phyloP scores from a whole-genome alignment of 2,113 vertebrate genomes.

The Cavia porcellus region DNA sequence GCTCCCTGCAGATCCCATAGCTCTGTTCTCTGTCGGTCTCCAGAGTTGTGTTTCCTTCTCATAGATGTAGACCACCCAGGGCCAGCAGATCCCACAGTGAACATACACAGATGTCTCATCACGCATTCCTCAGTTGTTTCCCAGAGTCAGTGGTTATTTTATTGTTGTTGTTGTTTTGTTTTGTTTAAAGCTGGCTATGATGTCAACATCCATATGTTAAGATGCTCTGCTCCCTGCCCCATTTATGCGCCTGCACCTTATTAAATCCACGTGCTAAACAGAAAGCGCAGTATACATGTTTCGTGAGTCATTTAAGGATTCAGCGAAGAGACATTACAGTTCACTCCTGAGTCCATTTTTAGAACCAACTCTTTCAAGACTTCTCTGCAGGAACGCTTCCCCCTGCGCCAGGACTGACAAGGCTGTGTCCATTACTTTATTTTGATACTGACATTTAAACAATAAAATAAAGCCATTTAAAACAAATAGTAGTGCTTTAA shows the following conservation, averaged over 20 bases:
- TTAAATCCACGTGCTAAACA: slow-evolving; percentile 84
- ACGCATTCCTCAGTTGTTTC: slow-evolving; percentile 51
- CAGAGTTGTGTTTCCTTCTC: slow-evolving; percentile 63
- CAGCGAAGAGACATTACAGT: slow-evolving; percentile 84
- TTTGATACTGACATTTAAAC: slow-evolving; percentile 92
- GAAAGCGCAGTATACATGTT: slow-evolving; percentile 84
- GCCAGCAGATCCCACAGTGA: neutral
- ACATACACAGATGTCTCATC: neutral
- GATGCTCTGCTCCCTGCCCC: slow-evolving; percentile 65
- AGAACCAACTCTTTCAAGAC: slow-evolving; percentile 86
- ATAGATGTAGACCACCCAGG: slow-evolving; percentile 3
- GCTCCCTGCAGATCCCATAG: slow-evolving; percentile 74
- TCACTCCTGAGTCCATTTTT: slow-evolving; percentile 88
- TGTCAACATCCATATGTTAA: slow-evolving; percentile 78
- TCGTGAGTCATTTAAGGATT: slow-evolving; percentile 87
- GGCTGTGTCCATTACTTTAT: slow-evolving; percentile 88
- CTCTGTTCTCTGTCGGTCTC: slow-evolving; percentile 53
- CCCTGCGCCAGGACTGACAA: slow-evolving; percentile 84
- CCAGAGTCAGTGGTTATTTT: neutral
- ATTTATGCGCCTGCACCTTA: slow-evolving; percentile 78
- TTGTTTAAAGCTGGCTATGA: slow-evolving; percentile 60
- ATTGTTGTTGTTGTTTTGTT: neutral
- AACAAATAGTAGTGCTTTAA: slow-evolving; percentile 91
- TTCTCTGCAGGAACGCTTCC: slow-evolving; percentile 76
- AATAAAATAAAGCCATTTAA: slow-evolving; percentile 93